phyloP scores from a whole-genome alignment of 2,888 invertebrate species.

The Melinaea menophilus region DNA sequence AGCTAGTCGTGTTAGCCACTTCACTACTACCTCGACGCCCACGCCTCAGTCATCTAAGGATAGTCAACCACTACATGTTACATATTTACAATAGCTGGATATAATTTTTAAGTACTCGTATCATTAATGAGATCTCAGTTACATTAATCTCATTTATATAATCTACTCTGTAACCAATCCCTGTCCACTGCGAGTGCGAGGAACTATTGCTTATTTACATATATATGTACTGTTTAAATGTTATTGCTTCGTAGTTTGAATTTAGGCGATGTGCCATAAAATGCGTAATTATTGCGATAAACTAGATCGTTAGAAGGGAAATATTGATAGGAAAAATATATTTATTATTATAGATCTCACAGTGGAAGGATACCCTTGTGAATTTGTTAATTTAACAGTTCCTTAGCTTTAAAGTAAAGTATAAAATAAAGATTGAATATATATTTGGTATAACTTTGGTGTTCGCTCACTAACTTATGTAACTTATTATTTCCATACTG shows the following conservation, averaged over 20 bases:
- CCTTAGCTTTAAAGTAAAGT: slow-evolving; percentile 14
- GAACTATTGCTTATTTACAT: no score
- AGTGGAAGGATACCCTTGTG: slow-evolving; percentile 16
- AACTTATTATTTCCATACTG: not conserved
- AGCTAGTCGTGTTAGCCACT: not conserved
- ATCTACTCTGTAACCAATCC: slow-evolving; percentile 3
- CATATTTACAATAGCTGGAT: slow-evolving; percentile 51
- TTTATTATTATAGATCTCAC: slow-evolving; percentile 10
- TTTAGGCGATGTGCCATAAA: no score
- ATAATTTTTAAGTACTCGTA: slow-evolving; percentile 33
- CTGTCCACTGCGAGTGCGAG: not conserved
- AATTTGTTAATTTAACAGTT: not conserved
- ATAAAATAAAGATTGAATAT: slow-evolving; percentile 15
- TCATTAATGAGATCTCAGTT: slow-evolving; percentile 66
- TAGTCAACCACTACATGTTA: slow-evolving; percentile 35
- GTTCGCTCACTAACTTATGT: not conserved
- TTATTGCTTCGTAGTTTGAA: no score
- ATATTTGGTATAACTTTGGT: slow-evolving; percentile 22
- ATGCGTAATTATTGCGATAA: not conserved
- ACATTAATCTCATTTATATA: slow-evolving; percentile 64
- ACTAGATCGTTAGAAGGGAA: not conserved
- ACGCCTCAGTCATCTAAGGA: not conserved
- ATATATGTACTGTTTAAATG: no score
- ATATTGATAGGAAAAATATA: not conserved
- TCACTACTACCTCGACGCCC: slow-evolving; percentile 23